phyloP scores from a whole-genome alignment of 2,113 vertebrate species.

The Canis aureus region DNA sequence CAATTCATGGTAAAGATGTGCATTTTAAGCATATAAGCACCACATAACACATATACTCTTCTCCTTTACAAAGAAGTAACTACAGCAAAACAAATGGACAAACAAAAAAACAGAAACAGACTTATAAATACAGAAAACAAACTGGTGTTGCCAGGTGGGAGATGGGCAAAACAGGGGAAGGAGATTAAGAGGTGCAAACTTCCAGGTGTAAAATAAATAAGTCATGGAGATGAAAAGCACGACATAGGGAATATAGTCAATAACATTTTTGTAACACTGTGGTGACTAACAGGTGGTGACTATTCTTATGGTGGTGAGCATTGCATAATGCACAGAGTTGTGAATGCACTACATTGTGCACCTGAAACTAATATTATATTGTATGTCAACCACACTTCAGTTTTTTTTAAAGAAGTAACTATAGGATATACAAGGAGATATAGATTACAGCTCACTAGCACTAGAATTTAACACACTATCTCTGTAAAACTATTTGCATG shows the following conservation, averaged over 20 bases:
- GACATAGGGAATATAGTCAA: too few species aligned
- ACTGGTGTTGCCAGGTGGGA: neutral
- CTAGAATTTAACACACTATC: neutral
- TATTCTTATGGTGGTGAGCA: neutral
- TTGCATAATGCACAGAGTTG: neutral
- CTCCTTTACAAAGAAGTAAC: neutral
- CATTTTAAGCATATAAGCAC: neutral
- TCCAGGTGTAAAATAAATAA: neutral
- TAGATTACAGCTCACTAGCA: neutral
- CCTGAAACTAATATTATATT: neutral
- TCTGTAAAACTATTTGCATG: neutral
- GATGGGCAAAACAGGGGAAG: neutral
- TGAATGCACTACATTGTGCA: neutral
- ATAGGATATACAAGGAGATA: neutral
- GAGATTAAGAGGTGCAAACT: neutral
- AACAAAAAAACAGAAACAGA: neutral
- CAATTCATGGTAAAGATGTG: neutral
- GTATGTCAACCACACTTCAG: neutral
- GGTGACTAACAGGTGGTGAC: neutral
- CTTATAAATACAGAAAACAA: neutral
- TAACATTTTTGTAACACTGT: neutral
- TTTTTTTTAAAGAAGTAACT: neutral
- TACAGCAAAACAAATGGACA: neutral
- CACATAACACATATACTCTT: neutral
- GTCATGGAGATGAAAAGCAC: neutral